Evolutionary conservation across 2,113 vertebrate genomes (phyloP), one percentile per base, ranked within the genome.

Genomic region (Phyllostomus discolor): DNA sequence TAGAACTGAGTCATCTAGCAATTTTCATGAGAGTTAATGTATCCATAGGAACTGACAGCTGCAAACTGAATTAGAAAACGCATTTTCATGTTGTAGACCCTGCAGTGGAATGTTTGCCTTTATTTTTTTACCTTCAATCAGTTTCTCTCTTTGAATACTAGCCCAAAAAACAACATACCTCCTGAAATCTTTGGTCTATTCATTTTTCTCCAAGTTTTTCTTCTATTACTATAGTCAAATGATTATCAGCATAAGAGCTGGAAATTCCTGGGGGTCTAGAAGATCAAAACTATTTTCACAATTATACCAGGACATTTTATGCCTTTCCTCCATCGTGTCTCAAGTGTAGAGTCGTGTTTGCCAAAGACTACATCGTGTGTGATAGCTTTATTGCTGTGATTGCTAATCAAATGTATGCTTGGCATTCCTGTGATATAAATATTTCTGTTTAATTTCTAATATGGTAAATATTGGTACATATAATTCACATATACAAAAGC

Each of bases 1-100:
- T 76, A 95, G 93, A 85, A 70, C 85, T 57, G 75, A 84, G 11
- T 93, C 12, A 12, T 82, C 82, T 88, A 82, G 31, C 67, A 72
- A 46, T 87, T 93, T 94, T 93, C 88, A 76, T 41, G n/a, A 57
- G 66, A 75, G 66, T 86, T 79, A 81, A 90, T 41, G 10, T 64
- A 82, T 33, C 50, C 81, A 31, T 54, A 87, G 96, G 35, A 35
- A 79, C 62, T 78, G 33, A 17, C 48, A 84, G 15, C 62, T 88
- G 82, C 88, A 94, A 96, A 94, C 19, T n/a, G 22, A 94, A 59
- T 94, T 92, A 75, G 62, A 59, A 94, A 96, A 92, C 52, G 10
- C 16, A 70, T 52, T 90, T 70, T 75, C 20, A 4, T 83, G 59
- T 88, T 85, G 24, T 22, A 83, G 54, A 28, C 19, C 90, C 82